phyloP scores from a whole-genome alignment of 2,888 invertebrate species.

The Panzeria rudis region DNA sequence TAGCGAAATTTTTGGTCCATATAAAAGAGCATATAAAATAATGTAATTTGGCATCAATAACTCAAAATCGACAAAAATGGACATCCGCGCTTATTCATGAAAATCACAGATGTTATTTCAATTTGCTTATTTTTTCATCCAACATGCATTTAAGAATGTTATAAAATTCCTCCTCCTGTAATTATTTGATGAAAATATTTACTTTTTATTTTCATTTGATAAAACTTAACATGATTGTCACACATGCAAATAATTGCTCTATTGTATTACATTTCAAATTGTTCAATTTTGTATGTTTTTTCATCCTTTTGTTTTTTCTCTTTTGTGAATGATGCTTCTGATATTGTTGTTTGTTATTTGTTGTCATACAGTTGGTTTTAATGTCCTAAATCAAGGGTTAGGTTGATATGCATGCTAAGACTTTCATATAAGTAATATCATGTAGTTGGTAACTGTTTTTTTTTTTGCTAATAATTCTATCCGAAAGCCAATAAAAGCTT shows the following conservation, averaged over 20 bases:
- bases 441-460: neutral
- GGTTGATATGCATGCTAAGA: slow-evolving; percentile 1
- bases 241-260: slow-evolving; percentile 82
- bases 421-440: neutral
- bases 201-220: slow-evolving; percentile 46
- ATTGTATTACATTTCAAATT: slow-evolving; percentile 73
- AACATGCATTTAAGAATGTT: neutral
- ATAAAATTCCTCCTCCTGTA: neutral
- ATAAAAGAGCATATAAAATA: no score
- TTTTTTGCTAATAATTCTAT: neutral
- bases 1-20: no score
- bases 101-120: no score
- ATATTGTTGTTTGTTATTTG: slow-evolving; percentile 74
- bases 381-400: slow-evolving; percentile 23
- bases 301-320: slow-evolving; percentile 12
- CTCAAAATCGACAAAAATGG: no score
- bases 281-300: slow-evolving; percentile 42
- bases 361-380: slow-evolving; percentile 75
- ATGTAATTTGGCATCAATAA: no score
- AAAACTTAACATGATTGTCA: slow-evolving; percentile 75
- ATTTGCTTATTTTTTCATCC: neutral
- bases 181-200: slow-evolving; percentile 11
- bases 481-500: neutral
- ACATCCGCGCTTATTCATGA: no score
- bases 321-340: slow-evolving; percentile 72